Evolutionary conservation across 1,140 invertebrate genomes (phyloP).

Genomic region (Drosophila tristis): DNA sequence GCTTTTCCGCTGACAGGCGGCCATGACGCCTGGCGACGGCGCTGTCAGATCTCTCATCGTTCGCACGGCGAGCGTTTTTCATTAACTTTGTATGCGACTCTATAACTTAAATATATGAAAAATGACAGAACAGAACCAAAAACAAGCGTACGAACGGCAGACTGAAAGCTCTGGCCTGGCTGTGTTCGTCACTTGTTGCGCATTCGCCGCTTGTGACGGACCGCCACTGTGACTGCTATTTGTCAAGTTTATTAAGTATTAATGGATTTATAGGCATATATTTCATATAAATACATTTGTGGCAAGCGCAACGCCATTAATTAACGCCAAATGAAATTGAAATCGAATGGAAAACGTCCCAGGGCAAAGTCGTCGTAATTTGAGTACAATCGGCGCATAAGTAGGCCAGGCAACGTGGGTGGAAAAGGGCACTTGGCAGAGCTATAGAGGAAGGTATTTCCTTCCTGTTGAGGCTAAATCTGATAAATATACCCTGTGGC

Average conservation of each 20-base stretch:
- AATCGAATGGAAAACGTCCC: conserved; percentile 31
- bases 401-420: neutral
- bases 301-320: conserved; percentile 20
- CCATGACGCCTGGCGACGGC: conserved; percentile 37
- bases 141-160: conserved; percentile 8
- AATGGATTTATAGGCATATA: conserved; percentile 10
- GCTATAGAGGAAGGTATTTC: too few species aligned
- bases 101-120: conserved; percentile 64
- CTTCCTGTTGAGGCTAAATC: too few species aligned
- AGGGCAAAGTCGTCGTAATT: neutral
- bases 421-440: too few species aligned
- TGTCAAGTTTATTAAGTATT: conserved; percentile 38
- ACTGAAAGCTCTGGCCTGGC: conserved; percentile 39
- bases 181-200: conserved; percentile 72
- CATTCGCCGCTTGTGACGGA: conserved; percentile 62
- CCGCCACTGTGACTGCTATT: neutral
- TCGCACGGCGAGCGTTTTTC: conserved; percentile 54
- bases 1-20: conserved; percentile 66
- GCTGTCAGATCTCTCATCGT: conserved; percentile 53
- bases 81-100: conserved; percentile 64
- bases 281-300: conserved; percentile 16
- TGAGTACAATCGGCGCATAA: neutral
- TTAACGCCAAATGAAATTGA: conserved; percentile 41
- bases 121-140: conserved; percentile 15
- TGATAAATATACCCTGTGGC: neutral